Evolutionary conservation across 2,113 vertebrate species (phyloP), one percentile per base, ranked within the genome.

Genomic region (Lepus europaeus): DNA sequence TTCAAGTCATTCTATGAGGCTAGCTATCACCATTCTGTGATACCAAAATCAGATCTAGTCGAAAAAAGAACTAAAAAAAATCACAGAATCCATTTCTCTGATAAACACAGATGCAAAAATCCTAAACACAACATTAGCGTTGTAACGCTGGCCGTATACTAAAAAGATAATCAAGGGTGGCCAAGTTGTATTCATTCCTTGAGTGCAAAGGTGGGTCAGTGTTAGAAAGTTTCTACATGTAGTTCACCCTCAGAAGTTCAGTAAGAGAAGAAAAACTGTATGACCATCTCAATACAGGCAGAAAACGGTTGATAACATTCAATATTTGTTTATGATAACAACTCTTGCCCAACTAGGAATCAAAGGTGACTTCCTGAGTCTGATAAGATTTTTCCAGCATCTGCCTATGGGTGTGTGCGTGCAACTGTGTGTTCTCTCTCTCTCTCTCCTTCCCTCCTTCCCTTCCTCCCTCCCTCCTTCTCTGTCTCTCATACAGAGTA

Each of bases 331-430:
- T 53, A 33, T 59, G 78, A 94, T 80, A 73, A 87, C 85, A 88
- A 64, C 29, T 73, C 66, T 69, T 80, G 66, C 72, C 51, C 90
- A 84, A 22, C 25, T 36, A 63, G 87, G 82, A 87, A 68, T 64
- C 90, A 88, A 74, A 87, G 87, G 66, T 80, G 87, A 88, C 77
- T 88, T 87, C 59, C 76, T 78, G 79, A 61, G 90, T 36, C 39
- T 53, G 86, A 45, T 87, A 63, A 82, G 81, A 8, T 78, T 56
- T 87, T 78, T 74, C 20, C 33, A 36, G 36, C 22, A 81, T 22
- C 87, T 20, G 2, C 0, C 45, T 1, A 2, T 16, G 3, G 63
- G 5, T 78, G 14, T 6, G 22, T 66, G 3, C 2, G 2, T 20
- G 17, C 4, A 12, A 9, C 2, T 5, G 2, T 12, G 10, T 3